These are phyloP conservation scores for Chionoecetes opilio DNA, from an alignment of 1,140 invertebrate genomes.

Conservation along the genomic window DNA sequence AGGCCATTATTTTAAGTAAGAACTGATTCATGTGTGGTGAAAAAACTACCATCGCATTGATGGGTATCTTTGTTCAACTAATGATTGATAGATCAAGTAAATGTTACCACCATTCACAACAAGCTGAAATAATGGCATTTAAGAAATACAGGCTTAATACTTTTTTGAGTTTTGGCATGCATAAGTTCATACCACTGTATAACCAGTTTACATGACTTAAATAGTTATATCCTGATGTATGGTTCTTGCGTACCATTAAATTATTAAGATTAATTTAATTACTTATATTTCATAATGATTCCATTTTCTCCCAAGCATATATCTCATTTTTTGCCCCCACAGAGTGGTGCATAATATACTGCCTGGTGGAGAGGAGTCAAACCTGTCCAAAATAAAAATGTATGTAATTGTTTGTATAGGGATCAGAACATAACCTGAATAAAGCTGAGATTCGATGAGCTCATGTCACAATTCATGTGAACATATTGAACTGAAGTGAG, in stretches of 20 bases:
- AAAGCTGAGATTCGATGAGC: neutral
- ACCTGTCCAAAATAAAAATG: neutral
- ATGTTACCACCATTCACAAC: neutral
- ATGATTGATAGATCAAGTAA: neutral
- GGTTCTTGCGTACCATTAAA: neutral
- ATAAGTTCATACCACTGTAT: slow-evolving; percentile 9
- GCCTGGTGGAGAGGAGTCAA: neutral
- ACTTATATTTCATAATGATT: neutral
- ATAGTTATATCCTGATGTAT: neutral
- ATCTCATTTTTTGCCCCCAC: neutral
- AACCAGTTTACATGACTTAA: slow-evolving; percentile 1
- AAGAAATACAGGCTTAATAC: neutral
- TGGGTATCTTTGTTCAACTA: neutral
- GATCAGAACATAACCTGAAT: neutral
- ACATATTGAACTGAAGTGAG: neutral
- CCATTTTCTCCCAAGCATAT: neutral
- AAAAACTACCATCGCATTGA: neutral
- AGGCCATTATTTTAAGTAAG: neutral
- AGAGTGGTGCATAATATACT: neutral
- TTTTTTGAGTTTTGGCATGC: neutral
- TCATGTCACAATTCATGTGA: neutral
- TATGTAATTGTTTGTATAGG: neutral
- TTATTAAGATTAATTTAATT: slow-evolving; percentile 20
- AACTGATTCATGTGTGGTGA: neutral
- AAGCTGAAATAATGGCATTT: slow-evolving; percentile 11